Percentiles rank a stretch among this genome's conserved stretches.
Evolutionary conservation across 2,888 invertebrate species (phyloP).

Genomic region (Eugnorisma glareosa): DNA sequence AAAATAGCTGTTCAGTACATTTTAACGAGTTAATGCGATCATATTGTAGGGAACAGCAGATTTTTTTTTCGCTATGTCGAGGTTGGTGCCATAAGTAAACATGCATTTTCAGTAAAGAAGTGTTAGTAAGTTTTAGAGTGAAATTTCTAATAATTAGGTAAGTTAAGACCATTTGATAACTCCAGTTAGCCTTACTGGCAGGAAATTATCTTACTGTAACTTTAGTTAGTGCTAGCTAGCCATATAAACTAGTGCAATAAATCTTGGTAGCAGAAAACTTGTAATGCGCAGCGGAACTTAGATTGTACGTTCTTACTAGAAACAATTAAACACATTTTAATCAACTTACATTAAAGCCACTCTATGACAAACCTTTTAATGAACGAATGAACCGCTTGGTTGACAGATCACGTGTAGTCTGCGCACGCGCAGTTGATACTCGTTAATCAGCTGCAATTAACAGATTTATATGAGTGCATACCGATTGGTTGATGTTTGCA

Average conservation of each 20-base stretch:
- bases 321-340: constrained; percentile 50
- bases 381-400: constrained; percentile 38
- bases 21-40: too few species aligned
- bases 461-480: constrained; percentile 56
- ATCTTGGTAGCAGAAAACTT: background rate
- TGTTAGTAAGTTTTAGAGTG: too few species aligned
- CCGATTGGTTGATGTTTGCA: constrained; percentile 27
- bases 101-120: too few species aligned
- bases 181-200: too few species aligned
- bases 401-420: constrained; percentile 51
- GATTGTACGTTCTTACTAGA: background rate
- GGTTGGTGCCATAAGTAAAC: too few species aligned
- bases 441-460: constrained; percentile 54
- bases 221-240: too few species aligned
- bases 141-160: too few species aligned
- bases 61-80: too few species aligned
- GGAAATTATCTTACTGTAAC: too few species aligned
- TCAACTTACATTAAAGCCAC: constrained; percentile 22
- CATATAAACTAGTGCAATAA: background rate
- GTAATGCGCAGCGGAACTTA: background rate
- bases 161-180: too few species aligned
- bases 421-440: constrained; percentile 32
- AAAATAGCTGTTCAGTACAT: too few species aligned
- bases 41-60: too few species aligned
- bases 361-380: constrained; percentile 43